Conservation (phyloP, 2,113 vertebrate species). For the Equus quagga region DNA sequence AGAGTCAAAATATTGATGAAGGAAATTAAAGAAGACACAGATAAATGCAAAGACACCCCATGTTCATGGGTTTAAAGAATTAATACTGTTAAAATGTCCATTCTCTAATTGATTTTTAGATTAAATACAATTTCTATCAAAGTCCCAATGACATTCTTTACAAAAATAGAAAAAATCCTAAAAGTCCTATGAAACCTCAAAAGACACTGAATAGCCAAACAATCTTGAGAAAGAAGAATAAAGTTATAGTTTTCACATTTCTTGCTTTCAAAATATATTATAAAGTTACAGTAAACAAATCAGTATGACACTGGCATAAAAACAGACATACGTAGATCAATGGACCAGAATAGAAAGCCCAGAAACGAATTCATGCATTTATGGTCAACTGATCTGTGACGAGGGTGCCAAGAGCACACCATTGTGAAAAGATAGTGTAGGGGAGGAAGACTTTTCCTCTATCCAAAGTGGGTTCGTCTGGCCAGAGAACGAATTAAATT, state of each 20-base stretch:
- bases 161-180: neutral
- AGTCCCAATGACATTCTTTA: neutral
- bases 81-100: neutral
- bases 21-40: neutral
- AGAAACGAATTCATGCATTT: neutral
- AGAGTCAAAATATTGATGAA: neutral
- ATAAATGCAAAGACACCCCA: neutral
- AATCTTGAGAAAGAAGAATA: neutral
- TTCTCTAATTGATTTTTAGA: neutral
- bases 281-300: neutral
- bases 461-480: no score
- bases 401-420: neutral
- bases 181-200: neutral
- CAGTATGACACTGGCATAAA: neutral
- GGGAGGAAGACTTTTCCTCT: no score
- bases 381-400: neutral
- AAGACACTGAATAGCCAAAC: neutral
- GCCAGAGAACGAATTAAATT: no score
- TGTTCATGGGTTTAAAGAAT: neutral
- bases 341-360: neutral
- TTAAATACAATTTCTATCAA: neutral
- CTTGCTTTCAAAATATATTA: neutral
- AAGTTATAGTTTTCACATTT: neutral
- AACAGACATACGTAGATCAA: neutral
- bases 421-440: no score